These are phyloP conservation scores for Scolopax bukidnonensis DNA, from an alignment of 2,797 vertebrate genomes.

Conservation along the genomic window DNA sequence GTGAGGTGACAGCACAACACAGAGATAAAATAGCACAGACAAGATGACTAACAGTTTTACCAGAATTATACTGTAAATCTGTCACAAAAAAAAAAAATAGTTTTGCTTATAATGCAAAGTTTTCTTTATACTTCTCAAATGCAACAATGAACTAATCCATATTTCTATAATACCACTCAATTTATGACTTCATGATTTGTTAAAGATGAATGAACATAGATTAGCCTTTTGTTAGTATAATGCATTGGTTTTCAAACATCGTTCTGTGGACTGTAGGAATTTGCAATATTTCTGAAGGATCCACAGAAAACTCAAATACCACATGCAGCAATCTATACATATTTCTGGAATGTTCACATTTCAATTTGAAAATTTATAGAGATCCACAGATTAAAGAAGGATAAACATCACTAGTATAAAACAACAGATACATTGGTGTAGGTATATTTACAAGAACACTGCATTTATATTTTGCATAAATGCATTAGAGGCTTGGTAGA, in stretches of 20 bases:
- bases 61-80: slow-evolving; percentile 25
- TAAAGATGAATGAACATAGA: not conserved
- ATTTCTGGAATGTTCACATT: not conserved
- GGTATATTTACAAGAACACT: not conserved
- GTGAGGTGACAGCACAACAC: slow-evolving; percentile 10
- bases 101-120: not conserved
- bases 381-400: not conserved
- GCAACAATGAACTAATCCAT: not conserved
- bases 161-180: not conserved
- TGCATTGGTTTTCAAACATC: not conserved
- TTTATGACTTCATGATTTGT: not conserved
- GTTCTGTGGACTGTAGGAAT: not conserved
- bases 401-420: not conserved
- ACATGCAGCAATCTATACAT: not conserved
- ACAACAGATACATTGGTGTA: not conserved
- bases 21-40: slow-evolving; percentile 7
- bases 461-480: not conserved
- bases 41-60: slow-evolving; percentile 19
- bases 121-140: not conserved
- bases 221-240: not conserved
- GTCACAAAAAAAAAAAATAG: not conserved
- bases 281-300: not conserved
- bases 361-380: not conserved
- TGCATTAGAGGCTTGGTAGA: not conserved
- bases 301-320: not conserved